Percentiles rank a stretch among this genome's conserved stretches.
These are phyloP conservation scores for Caloenas nicobarica DNA, from an alignment of 2,113 vertebrate species.

Conservation along the genomic window DNA sequence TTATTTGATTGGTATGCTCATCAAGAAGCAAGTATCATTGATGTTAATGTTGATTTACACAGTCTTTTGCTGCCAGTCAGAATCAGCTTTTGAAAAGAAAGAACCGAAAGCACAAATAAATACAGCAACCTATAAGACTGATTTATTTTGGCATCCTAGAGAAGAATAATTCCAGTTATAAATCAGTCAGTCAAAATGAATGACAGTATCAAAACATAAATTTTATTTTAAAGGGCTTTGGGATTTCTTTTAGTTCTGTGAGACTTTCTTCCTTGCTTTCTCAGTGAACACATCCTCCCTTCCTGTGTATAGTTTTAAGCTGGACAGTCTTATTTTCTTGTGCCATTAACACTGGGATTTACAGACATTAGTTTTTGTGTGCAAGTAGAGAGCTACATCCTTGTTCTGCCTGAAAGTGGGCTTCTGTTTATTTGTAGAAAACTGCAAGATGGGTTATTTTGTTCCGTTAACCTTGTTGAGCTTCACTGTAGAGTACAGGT, in stretches of 20 bases:
- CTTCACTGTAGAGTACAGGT: neutral
- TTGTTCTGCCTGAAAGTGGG: neutral
- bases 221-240: neutral
- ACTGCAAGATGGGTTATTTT: neutral
- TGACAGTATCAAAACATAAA: neutral
- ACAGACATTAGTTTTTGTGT: neutral
- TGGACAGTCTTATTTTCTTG: neutral
- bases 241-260: neutral
- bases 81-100: neutral
- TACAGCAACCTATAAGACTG: neutral
- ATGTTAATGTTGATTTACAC: neutral
- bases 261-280: neutral
- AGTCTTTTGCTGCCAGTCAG: neutral
- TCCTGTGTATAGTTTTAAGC: neutral
- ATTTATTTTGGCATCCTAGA: neutral
- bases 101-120: neutral
- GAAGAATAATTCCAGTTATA: neutral
- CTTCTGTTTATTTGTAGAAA: neutral
- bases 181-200: neutral
- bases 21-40: neutral
- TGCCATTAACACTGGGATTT: neutral
- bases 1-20: conserved; percentile 27
- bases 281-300: neutral
- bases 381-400: neutral
- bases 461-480: neutral